These are phyloP conservation scores for Clanis bilineata DNA, from an alignment of 2,888 invertebrate species.

Conservation along the genomic window DNA sequence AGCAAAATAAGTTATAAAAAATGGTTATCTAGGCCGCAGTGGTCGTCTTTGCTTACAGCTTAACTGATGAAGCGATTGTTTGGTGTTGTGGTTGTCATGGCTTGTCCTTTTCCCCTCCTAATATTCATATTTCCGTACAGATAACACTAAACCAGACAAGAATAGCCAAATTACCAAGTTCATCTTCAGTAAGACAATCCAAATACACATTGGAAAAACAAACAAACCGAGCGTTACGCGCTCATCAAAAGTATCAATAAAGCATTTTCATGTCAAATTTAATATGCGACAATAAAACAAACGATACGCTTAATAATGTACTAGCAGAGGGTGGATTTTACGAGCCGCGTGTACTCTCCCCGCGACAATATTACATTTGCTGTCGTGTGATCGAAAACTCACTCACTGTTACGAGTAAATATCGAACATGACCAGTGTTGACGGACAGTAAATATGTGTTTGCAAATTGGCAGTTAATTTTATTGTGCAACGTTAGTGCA, in stretches of 20 bases:
- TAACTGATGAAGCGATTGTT: too few relatives aligned
- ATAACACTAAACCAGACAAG: background rate
- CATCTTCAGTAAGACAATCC: background rate
- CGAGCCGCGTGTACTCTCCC: slow-evolving; percentile 32
- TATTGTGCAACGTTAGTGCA: slow-evolving; percentile 40
- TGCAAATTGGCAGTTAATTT: slow-evolving; percentile 12
- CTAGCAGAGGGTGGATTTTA: slow-evolving; percentile 45
- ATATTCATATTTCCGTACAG: background rate
- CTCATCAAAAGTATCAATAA: slow-evolving; percentile 34
- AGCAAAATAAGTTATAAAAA: too few relatives aligned
- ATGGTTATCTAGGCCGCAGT: too few relatives aligned
- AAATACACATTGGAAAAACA: background rate
- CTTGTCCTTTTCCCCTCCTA: background rate
- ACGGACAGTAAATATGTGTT: background rate
- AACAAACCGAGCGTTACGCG: slow-evolving; percentile 15
- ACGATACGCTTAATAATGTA: slow-evolving; percentile 49
- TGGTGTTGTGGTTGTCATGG: too few relatives aligned
- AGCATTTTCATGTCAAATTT: slow-evolving; percentile 53
- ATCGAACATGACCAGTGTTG: background rate
- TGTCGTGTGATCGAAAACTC: slow-evolving; percentile 10
- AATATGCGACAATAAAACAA: slow-evolving; percentile 57
- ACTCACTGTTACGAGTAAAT: background rate
- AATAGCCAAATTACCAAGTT: background rate
- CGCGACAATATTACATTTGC: background rate
- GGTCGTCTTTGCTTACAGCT: too few relatives aligned